These are phyloP conservation scores for Eospalax fontanierii DNA, from an alignment of 2,797 vertebrate genomes.

Conservation along the genomic window DNA sequence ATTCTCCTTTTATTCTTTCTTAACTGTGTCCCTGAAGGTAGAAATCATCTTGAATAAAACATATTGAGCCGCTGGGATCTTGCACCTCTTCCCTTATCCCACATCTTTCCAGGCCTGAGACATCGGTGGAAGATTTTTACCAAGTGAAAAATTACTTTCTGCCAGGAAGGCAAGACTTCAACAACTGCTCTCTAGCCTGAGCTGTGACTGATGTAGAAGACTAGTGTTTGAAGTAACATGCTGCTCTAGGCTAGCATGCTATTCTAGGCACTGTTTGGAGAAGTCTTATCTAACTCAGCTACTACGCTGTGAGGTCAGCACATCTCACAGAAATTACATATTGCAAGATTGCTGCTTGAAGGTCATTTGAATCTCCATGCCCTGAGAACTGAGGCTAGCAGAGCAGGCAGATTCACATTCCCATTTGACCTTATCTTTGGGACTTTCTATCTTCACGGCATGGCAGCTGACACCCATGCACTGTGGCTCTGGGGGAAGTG, in stretches of 20 bases:
- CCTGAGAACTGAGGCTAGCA: neutral
- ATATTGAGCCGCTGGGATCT: neutral
- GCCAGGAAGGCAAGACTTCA: conserved; percentile 22
- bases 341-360: conserved; percentile 25
- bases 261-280: neutral
- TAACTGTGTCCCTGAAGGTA: neutral
- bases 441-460: neutral
- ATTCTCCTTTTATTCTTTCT: neutral
- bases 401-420: neutral
- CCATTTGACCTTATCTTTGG: neutral
- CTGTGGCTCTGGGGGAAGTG: neutral
- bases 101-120: neutral
- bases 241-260: neutral
- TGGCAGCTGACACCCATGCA: neutral
- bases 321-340: neutral
- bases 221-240: fast-evolving
- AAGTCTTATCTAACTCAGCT: neutral
- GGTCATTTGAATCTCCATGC: neutral
- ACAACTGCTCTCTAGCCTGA: neutral
- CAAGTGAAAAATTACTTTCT: conserved; percentile 13
- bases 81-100: neutral
- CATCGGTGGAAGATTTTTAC: neutral
- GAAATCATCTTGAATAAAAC: conserved; percentile 22
- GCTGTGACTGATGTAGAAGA: neutral
- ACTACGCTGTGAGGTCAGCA: neutral